phyloP scores from a whole-genome alignment of 2,888 invertebrate genomes.

The Thereva nobilitata region DNA sequence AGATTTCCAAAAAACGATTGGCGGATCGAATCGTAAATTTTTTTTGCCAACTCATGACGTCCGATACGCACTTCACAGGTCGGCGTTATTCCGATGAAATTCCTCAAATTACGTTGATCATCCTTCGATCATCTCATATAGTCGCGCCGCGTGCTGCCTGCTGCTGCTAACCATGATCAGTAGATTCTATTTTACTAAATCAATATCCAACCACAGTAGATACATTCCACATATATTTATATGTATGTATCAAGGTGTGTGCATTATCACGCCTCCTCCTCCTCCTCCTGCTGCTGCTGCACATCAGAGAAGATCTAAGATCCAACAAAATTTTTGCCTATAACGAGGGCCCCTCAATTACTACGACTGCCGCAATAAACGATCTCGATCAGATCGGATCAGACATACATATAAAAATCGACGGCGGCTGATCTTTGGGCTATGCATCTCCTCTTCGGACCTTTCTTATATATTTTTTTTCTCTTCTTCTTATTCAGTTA shows the following conservation, averaged over 20 bases:
- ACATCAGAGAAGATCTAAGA: neutral
- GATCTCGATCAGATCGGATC: slow-evolving; percentile 21
- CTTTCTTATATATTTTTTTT: neutral
- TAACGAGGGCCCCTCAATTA: slow-evolving; percentile 20
- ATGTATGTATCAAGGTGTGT: neutral
- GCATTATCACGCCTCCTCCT: too few species aligned
- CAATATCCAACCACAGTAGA: neutral
- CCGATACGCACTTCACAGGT: slow-evolving; percentile 12
- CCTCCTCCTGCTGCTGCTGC: neutral
- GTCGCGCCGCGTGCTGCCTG: slow-evolving; percentile 14
- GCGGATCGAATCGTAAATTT: slow-evolving; percentile 52
- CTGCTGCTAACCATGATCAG: neutral
- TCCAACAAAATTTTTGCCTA: slow-evolving; percentile 17
- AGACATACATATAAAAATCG: slow-evolving; percentile 17
- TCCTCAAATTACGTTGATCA: slow-evolving; percentile 12
- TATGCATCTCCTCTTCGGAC: slow-evolving; percentile 14
- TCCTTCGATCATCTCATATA: slow-evolving; percentile 15
- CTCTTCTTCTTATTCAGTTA: slow-evolving; percentile 13
- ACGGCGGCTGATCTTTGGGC: slow-evolving; percentile 28
- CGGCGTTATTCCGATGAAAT: slow-evolving; percentile 13
- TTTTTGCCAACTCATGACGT: slow-evolving; percentile 15
- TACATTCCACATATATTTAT: neutral
- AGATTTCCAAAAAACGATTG: slow-evolving; percentile 47
- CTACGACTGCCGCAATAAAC: neutral
- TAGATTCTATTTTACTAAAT: slow-evolving; percentile 14